Conservation (phyloP, 2,113 vertebrate genomes). For the Erythrolamprus reginae region DNA sequence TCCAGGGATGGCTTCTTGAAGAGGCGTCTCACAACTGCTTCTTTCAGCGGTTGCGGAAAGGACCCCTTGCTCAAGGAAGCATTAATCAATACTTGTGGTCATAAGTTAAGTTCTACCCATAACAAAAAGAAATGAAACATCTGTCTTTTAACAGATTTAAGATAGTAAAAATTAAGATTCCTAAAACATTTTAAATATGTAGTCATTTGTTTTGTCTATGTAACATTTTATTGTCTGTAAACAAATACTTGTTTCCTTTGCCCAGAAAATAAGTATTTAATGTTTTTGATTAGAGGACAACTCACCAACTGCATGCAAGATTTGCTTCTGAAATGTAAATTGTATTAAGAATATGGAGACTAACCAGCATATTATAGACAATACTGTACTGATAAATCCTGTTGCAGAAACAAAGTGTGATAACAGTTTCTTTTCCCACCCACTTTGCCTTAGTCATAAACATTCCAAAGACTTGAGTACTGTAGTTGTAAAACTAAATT, state of each 20-base stretch:
- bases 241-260: too few species aligned
- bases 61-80: too few species aligned
- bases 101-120: too few species aligned
- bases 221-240: too few species aligned
- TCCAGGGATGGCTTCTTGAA: too few species aligned
- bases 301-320: not conserved
- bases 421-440: not conserved
- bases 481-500: slow-evolving; percentile 5
- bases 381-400: not conserved
- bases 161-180: not conserved
- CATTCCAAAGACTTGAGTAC: slow-evolving; percentile 26
- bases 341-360: not conserved
- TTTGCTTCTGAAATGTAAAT: not conserved
- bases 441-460: slow-evolving; percentile 17
- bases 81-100: too few species aligned
- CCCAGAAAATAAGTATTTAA: not conserved
- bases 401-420: not conserved
- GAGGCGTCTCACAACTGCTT: too few species aligned
- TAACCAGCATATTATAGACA: not conserved
- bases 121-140: not conserved
- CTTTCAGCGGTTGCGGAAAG: too few species aligned
- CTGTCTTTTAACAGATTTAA: not conserved
- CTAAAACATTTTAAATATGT: not conserved
- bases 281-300: not conserved
- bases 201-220: not conserved